Evolutionary conservation across 2,888 invertebrate species (phyloP).

Genomic region (Aquatica leii): DNA sequence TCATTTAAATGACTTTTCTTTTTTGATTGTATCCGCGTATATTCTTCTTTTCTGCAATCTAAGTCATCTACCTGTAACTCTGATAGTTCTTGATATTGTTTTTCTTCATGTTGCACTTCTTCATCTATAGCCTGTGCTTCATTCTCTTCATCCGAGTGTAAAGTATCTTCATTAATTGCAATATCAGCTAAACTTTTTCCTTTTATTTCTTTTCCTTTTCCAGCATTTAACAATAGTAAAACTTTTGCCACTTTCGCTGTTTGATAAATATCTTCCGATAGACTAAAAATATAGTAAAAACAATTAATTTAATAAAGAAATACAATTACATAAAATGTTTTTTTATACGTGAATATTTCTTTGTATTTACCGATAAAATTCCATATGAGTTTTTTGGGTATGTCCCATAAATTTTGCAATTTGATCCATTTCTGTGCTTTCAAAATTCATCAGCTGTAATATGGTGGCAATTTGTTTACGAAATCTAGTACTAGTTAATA

Average conservation of each 20-base stretch:
- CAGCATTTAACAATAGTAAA: slow-evolving; percentile 20
- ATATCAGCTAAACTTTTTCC: slow-evolving; percentile 21
- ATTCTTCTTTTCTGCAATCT: too few relatives aligned
- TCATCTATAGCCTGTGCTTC: neutral
- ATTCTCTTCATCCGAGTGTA: neutral
- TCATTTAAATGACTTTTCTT: too few relatives aligned
- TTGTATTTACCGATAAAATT: slow-evolving; percentile 8
- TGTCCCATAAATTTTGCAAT: slow-evolving; percentile 6
- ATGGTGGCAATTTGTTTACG: slow-evolving; percentile 35
- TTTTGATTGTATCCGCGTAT: too few relatives aligned
- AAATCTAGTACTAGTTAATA: slow-evolving; percentile 30
- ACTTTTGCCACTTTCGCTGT: slow-evolving; percentile 26
- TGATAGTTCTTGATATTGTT: neutral
- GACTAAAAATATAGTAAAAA: slow-evolving; percentile 3
- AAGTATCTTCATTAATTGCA: neutral
- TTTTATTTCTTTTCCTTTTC: slow-evolving; percentile 21
- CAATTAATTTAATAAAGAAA: neutral
- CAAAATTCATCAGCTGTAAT: slow-evolving; percentile 31
- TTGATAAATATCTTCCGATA: slow-evolving; percentile 22
- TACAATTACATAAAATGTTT: neutral
- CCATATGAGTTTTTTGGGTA: neutral
- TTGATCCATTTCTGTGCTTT: slow-evolving; percentile 34
- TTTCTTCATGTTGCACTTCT: neutral
- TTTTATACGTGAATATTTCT: too few relatives aligned
- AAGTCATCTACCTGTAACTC: neutral